These are phyloP conservation scores for Eurytoma adleriae DNA, from an alignment of 2,888 invertebrate genomes.

Conservation along the genomic window DNA sequence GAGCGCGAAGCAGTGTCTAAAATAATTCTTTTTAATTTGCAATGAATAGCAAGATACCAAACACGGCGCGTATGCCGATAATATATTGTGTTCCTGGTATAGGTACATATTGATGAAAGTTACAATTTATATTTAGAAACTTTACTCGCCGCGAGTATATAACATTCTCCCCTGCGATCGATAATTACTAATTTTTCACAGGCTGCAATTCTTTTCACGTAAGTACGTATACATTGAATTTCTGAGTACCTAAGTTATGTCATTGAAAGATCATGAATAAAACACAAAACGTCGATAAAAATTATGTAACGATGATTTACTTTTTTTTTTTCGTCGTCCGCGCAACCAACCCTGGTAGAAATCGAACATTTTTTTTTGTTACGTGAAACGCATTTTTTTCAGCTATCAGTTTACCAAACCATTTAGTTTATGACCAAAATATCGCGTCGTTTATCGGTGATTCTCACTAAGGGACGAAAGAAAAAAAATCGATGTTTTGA, in stretches of 20 bases:
- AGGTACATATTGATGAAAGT: conserved; percentile 10
- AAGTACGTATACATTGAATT: conserved; percentile 9
- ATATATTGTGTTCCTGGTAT: background rate
- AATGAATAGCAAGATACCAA: background rate
- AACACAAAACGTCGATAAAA: background rate
- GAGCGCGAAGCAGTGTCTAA: too few species aligned
- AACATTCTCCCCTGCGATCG: conserved; percentile 10
- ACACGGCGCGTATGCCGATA: conserved; percentile 19
- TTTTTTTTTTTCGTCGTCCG: too few species aligned
- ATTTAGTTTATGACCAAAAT: too few species aligned
- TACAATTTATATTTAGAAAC: conserved; percentile 29
- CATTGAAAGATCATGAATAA: conserved; percentile 17
- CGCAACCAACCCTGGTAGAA: too few species aligned
- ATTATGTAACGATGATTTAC: too few species aligned
- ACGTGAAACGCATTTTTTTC: too few species aligned
- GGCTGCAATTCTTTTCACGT: background rate
- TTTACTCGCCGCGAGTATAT: background rate
- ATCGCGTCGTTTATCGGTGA: too few species aligned
- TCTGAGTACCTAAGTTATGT: background rate
- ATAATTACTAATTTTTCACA: conserved; percentile 40
- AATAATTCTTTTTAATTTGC: background rate
- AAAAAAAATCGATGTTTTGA: background rate
- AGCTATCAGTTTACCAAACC: too few species aligned
- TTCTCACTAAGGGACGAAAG: background rate
- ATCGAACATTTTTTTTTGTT: too few species aligned